These are phyloP conservation scores for Amphilophus citrinellus DNA, from an alignment of 2,113 vertebrate genomes.

Conservation along the genomic window DNA sequence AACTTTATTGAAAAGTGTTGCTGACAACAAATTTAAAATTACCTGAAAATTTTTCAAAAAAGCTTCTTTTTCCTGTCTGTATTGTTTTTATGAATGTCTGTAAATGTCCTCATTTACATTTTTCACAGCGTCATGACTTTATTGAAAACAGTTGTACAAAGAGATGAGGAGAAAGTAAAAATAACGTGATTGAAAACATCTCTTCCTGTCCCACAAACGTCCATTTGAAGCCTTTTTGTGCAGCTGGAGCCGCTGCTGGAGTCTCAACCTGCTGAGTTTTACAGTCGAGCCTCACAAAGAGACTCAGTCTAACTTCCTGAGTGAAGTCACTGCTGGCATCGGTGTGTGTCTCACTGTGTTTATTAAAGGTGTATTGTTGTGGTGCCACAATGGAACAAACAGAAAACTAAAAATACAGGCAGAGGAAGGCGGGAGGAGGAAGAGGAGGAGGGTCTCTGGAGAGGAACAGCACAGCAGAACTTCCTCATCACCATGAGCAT, in stretches of 20 bases:
- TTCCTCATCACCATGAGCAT: background rate
- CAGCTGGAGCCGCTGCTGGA: background rate
- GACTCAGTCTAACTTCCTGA: constrained; percentile 1
- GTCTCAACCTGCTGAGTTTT: background rate
- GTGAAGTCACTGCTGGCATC: constrained; percentile 36
- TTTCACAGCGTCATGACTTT: background rate
- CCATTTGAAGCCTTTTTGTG: background rate
- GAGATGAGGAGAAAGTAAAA: background rate
- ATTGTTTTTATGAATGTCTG: background rate
- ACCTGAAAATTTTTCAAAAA: background rate
- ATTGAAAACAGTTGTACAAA: background rate
- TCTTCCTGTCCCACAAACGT: background rate
- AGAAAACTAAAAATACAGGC: constrained; percentile 57
- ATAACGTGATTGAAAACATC: background rate
- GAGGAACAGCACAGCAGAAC: constrained; percentile 5
- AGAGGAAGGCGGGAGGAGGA: constrained; percentile 47
- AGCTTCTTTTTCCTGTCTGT: too few relatives aligned
- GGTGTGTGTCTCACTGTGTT: constrained; percentile 21
- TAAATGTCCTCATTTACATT: background rate
- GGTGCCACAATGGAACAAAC: constrained; percentile 57
- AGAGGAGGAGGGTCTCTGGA: constrained; percentile 17
- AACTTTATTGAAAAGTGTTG: background rate
- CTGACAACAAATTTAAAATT: background rate
- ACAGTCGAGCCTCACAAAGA: background rate
- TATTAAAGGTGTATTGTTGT: constrained; percentile 53